phyloP scores from a whole-genome alignment of 1,140 invertebrate species.

The Campoletis sonorensis region DNA sequence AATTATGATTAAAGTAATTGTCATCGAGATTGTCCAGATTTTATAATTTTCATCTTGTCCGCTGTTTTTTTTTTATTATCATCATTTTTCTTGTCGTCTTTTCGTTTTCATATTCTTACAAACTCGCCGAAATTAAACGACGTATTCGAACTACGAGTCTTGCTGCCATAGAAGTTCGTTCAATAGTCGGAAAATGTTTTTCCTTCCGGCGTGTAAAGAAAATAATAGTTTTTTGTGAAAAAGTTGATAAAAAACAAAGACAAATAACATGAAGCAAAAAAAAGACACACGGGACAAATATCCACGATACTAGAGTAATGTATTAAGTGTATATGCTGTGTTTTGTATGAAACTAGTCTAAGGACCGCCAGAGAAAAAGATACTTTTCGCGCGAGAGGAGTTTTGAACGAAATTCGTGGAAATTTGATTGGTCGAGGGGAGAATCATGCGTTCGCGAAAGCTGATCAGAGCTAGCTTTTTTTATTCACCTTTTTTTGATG shows the following conservation, averaged over 20 bases:
- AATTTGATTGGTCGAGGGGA: too few relatives aligned
- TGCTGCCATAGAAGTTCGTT: conserved; percentile 19
- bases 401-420: too few relatives aligned
- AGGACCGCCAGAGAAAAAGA: background rate
- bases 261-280: background rate
- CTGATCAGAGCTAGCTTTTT: background rate
- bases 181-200: background rate
- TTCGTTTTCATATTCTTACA: background rate
- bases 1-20: conserved; percentile 11
- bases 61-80: background rate
- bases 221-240: conserved; percentile 4
- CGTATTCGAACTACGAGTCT: background rate
- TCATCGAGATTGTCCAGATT: conserved; percentile 22
- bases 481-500: background rate
- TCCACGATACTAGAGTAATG: conserved; percentile 54
- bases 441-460: background rate
- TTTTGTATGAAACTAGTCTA: conserved; percentile 67
- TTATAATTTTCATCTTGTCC: background rate
- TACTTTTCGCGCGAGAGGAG: background rate
- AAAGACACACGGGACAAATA: conserved; percentile 28
- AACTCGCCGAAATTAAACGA: background rate
- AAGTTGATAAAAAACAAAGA: background rate
- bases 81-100: background rate
- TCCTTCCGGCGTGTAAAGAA: background rate
- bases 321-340: conserved; percentile 53